These are phyloP conservation scores for Thunnus maccoyii DNA, from an alignment of 2,113 vertebrate species.

Conservation along the genomic window DNA sequence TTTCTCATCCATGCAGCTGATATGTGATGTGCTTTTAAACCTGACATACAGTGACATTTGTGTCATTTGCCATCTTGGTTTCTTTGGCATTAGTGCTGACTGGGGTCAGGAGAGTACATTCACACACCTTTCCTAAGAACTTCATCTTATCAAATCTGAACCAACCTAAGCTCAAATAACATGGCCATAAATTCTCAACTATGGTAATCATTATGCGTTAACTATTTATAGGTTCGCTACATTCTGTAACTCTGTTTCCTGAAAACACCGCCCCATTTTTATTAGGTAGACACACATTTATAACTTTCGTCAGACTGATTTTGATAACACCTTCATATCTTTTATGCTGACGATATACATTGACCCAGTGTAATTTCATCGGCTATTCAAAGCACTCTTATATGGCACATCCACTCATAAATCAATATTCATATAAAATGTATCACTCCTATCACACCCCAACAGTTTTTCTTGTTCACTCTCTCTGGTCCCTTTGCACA, in stretches of 20 bases:
- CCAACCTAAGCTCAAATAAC: constrained; percentile 1
- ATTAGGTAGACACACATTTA: not conserved
- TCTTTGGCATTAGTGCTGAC: not conserved
- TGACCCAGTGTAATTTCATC: too few species aligned
- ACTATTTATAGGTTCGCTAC: not conserved
- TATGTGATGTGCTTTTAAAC: not conserved
- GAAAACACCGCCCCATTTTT: not conserved
- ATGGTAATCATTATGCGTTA: not conserved
- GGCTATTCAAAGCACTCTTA: not conserved
- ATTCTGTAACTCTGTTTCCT: not conserved
- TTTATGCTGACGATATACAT: not conserved
- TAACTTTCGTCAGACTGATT: not conserved
- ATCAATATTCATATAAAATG: constrained; percentile 24
- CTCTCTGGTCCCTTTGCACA: constrained; percentile 2
- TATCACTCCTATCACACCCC: not conserved
- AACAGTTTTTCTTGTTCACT: not conserved
- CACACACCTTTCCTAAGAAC: not conserved
- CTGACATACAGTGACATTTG: not conserved
- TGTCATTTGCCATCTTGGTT: not conserved
- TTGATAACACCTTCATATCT: not conserved
- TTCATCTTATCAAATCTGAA: constrained; percentile 19
- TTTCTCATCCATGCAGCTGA: not conserved
- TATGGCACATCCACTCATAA: not conserved
- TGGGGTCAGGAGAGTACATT: not conserved
- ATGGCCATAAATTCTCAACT: constrained; percentile 25